Evolutionary conservation across 2,888 invertebrate species (phyloP).

Genomic region (Oasisia sp.): DNA sequence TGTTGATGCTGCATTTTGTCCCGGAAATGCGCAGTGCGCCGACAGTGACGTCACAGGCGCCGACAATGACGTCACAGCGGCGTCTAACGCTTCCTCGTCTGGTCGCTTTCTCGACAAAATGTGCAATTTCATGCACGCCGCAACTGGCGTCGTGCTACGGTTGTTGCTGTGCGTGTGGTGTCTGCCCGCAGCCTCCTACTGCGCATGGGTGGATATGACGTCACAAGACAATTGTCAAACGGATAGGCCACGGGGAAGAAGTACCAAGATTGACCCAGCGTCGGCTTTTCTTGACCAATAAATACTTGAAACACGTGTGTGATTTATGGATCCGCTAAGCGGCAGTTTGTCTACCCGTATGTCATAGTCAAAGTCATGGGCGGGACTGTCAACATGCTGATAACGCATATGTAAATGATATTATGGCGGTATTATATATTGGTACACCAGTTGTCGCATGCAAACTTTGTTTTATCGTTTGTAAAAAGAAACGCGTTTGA

Average conservation of each 20-base stretch:
- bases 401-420: too few relatives aligned
- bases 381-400: too few relatives aligned
- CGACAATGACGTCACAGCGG: neutral
- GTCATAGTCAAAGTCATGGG: too few relatives aligned
- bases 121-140: neutral
- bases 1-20: neutral
- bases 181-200: slow-evolving; percentile 3
- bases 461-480: too few relatives aligned
- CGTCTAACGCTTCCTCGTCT: neutral
- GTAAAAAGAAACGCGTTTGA: too few relatives aligned
- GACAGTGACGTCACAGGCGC: neutral
- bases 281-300: neutral
- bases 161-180: neutral
- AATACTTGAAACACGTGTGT: neutral
- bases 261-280: neutral
- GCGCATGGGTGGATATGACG: neutral
- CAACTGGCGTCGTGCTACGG: neutral
- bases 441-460: too few relatives aligned
- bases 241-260: neutral
- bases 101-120: neutral
- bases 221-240: neutral
- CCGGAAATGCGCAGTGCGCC: neutral
- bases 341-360: too few relatives aligned
- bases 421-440: too few relatives aligned
- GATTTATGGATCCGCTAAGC: too few relatives aligned